Evolutionary conservation across 2,888 invertebrate species (phyloP), one percentile per base, ranked within the genome.

Genomic region (Xestia ashworthii): DNA sequence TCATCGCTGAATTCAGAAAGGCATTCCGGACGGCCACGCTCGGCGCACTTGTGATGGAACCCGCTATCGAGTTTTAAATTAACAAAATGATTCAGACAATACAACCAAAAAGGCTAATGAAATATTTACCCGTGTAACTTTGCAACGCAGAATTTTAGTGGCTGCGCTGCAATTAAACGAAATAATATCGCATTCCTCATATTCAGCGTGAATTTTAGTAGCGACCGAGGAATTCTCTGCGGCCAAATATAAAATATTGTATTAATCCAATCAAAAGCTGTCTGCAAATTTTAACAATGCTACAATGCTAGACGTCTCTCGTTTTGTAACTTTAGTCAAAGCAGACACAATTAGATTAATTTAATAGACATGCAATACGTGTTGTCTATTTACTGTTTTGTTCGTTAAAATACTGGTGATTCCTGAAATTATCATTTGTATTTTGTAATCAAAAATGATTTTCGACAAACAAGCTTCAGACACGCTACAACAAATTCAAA

Each of bases 401-500:
- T 62, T 60, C 16, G 16, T 16, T 16, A 8, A 60, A 8, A 8
- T 16, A 32, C 32, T 32, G 16, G 32, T 32, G 25, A 60, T 60
- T 60, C 25, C 58, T 16, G 60, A 60, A 14, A 25, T 8, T 25
- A 58, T 58, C 6, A 25, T 58, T 58, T 25, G 25, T 58, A 16
- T 32, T 60, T 60, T 32, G 16, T 8, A 32, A 32, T 60, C 25
- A 32, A 32, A 16, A 32, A 60, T 19, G 38, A 62, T 38, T 62
- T 38, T 62, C 65, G 44, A 65, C 65, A 44, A 44, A 44, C 64
- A 65, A 65, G 44, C 65, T 65, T 64, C n/a, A 64, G 19, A 12
- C 12, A 44, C 65, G 44, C 8, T 19, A 53, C 38, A 53, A 38
- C 53, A 50, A 65, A 83, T 55, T 67, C 58, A 48, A 60, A 66